Evolutionary conservation across 2,113 vertebrate species (phyloP).

Genomic region (Columba janthina): DNA sequence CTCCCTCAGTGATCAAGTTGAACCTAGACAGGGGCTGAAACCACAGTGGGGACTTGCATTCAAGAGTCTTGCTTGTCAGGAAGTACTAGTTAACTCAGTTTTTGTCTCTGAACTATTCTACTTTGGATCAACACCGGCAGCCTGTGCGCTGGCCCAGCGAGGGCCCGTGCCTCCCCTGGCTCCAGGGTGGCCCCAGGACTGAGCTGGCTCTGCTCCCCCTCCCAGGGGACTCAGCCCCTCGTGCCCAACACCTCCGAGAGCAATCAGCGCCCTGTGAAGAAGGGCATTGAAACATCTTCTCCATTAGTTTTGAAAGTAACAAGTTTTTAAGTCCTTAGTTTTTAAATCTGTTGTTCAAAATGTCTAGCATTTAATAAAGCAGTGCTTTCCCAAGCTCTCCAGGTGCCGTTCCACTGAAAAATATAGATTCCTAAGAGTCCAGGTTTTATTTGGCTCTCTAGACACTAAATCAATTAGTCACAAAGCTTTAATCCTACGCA

Average conservation of each 20-base stretch:
- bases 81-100: background rate
- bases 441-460: background rate
- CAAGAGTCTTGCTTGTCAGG: too few relatives aligned
- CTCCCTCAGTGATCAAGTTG: background rate
- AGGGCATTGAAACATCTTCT: background rate
- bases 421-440: background rate
- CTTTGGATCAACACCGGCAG: fast-evolving
- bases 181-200: too few relatives aligned
- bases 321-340: background rate
- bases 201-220: background rate
- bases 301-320: background rate
- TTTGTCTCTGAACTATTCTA: fast-evolving
- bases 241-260: background rate
- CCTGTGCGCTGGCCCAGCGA: fast-evolving
- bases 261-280: background rate
- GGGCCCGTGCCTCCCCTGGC: fast-evolving
- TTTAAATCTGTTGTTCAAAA: background rate
- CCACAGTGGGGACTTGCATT: background rate
- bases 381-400: background rate
- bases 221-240: too few relatives aligned
- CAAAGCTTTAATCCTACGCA: background rate
- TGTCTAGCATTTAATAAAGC: background rate
- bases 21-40: background rate
- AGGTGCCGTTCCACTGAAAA: background rate
- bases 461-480: background rate